Evolutionary conservation across 2,888 invertebrate species (phyloP).

Genomic region (Achlya flavicornis): DNA sequence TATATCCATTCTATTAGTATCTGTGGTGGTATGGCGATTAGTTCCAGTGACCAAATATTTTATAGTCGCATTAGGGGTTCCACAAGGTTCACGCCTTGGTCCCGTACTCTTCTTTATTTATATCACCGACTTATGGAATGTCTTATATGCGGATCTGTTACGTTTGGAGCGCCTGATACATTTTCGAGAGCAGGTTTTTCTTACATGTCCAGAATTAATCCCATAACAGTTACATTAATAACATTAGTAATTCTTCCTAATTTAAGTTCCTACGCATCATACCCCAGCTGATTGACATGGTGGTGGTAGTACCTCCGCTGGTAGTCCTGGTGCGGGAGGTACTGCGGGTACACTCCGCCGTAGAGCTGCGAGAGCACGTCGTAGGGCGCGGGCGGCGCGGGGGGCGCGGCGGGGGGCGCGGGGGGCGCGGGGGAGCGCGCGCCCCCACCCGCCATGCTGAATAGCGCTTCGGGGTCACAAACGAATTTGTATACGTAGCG

Average conservation of each 20-base stretch:
- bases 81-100: not conserved
- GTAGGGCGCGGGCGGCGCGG: constrained; percentile 44
- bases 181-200: too few species aligned
- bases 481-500: constrained; percentile 98
- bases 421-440: constrained; percentile 43
- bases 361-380: constrained; percentile 66
- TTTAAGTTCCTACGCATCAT: constrained; percentile 47
- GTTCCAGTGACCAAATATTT: too few species aligned
- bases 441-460: constrained; percentile 94
- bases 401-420: constrained; percentile 18
- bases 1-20: not conserved
- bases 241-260: too few species aligned
- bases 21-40: too few species aligned
- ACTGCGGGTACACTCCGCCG: constrained; percentile 58
- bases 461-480: constrained; percentile 95
- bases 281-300: constrained; percentile 39
- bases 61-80: not conserved
- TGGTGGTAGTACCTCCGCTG: constrained; percentile 52
- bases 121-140: not conserved
- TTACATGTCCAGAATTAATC: too few species aligned
- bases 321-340: constrained; percentile 48
- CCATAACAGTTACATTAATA: too few species aligned
- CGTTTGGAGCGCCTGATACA: too few species aligned
- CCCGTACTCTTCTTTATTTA: not conserved
- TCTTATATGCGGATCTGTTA: not conserved